Evolutionary conservation across 2,888 invertebrate species (phyloP).

Genomic region (Troides aeacus): DNA sequence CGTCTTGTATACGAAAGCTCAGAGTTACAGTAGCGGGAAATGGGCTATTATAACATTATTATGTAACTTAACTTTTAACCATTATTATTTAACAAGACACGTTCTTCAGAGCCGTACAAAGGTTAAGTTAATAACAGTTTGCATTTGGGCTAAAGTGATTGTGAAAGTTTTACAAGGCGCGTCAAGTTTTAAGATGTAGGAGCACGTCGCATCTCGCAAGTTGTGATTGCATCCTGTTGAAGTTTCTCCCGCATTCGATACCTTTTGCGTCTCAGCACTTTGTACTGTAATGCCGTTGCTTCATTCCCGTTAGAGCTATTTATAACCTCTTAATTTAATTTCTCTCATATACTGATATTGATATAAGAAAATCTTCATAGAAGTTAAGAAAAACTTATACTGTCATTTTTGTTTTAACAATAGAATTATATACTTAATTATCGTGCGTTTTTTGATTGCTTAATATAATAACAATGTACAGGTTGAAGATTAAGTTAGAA

Average conservation of each 20-base stretch:
- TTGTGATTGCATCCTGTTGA: conserved; percentile 70
- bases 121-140: conserved; percentile 26
- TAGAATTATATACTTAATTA: too few relatives aligned
- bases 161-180: conserved; percentile 21
- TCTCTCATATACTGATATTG: too few relatives aligned
- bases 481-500: too few relatives aligned
- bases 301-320: not conserved
- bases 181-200: conserved; percentile 23
- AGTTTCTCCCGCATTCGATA: conserved; percentile 57
- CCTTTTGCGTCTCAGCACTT: conserved; percentile 67
- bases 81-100: not conserved
- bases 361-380: too few relatives aligned
- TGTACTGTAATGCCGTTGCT: conserved; percentile 50
- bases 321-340: not conserved
- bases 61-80: not conserved
- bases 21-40: not conserved
- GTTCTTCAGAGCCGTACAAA: conserved; percentile 1
- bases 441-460: too few relatives aligned
- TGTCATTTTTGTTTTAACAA: too few relatives aligned
- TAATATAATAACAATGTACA: too few relatives aligned
- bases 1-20: too few relatives aligned
- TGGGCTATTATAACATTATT: not conserved
- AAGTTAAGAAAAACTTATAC: too few relatives aligned
- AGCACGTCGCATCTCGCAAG: conserved; percentile 47
- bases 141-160: conserved; percentile 24